Percentiles rank a stretch among this genome's conserved stretches.
phyloP scores from a whole-genome alignment of 1,140 invertebrate genomes.

The Lasioglossum baleicum region DNA sequence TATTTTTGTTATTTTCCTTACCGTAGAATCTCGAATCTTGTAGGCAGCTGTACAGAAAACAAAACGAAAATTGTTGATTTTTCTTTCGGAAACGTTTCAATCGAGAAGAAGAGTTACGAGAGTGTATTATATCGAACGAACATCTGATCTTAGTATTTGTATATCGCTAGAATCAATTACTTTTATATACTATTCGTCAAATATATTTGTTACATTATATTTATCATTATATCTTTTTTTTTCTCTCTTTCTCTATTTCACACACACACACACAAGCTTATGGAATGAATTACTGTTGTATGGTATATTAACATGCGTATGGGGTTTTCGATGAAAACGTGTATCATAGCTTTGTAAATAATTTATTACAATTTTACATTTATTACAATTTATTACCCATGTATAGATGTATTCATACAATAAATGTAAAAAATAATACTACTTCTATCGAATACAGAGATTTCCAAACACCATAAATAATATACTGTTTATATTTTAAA shows the following conservation, averaged over 20 bases:
- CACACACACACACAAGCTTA: conserved; percentile 10
- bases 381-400: conserved; percentile 34
- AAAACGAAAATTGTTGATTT: conserved; percentile 5
- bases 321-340: conserved; percentile 50
- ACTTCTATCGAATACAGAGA: conserved; percentile 33
- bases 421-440: conserved; percentile 67
- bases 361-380: conserved; percentile 72
- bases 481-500: conserved; percentile 42
- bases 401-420: conserved; percentile 73
- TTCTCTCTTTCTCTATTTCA: background rate
- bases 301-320: conserved; percentile 21
- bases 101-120: too few species aligned
- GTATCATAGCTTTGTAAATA: conserved; percentile 76
- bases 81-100: too few species aligned
- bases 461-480: conserved; percentile 64
- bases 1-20: conserved; percentile 1
- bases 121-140: conserved; percentile 14
- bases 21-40: background rate
- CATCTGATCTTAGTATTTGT: background rate
- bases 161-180: conserved; percentile 32
- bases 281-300: conserved; percentile 20
- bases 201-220: conserved; percentile 24
- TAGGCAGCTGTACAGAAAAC: conserved; percentile 21
- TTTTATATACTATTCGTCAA: conserved; percentile 32
- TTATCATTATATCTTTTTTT: conserved; percentile 19